phyloP scores from a whole-genome alignment of 2,113 vertebrate genomes.

The Calidris pugnax region DNA sequence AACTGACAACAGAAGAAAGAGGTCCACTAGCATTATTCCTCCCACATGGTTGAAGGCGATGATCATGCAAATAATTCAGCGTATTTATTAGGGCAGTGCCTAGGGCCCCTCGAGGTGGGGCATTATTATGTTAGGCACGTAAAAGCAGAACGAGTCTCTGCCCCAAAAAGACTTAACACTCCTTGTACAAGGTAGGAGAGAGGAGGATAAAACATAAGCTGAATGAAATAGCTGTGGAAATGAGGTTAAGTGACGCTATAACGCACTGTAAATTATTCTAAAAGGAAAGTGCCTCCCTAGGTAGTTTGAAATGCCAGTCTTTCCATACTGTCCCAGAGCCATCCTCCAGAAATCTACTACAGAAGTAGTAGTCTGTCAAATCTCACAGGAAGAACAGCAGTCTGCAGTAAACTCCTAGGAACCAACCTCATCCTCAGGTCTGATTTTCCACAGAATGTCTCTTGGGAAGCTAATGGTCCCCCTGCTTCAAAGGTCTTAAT shows the following conservation, averaged over 20 bases:
- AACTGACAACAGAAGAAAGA: neutral
- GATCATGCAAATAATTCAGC: neutral
- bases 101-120: neutral
- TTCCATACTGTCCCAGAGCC: neutral
- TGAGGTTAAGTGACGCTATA: neutral
- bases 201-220: neutral
- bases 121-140: neutral
- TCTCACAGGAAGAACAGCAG: neutral
- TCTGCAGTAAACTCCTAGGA: neutral
- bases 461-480: neutral
- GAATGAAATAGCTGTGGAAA: neutral
- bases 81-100: constrained; percentile 9
- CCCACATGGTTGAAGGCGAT: neutral
- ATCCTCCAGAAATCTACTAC: neutral
- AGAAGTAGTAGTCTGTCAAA: neutral
- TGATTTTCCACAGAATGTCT: neutral
- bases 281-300: neutral
- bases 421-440: neutral
- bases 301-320: neutral
- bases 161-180: neutral
- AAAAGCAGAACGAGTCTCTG: constrained; percentile 15
- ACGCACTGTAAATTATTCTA: neutral
- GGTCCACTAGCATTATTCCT: neutral
- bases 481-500: neutral
- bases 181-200: neutral